Percentiles rank a stretch among this genome's conserved stretches.
These are phyloP conservation scores for Corvus hawaiiensis DNA, from an alignment of 2,113 vertebrate genomes.

Conservation along the genomic window DNA sequence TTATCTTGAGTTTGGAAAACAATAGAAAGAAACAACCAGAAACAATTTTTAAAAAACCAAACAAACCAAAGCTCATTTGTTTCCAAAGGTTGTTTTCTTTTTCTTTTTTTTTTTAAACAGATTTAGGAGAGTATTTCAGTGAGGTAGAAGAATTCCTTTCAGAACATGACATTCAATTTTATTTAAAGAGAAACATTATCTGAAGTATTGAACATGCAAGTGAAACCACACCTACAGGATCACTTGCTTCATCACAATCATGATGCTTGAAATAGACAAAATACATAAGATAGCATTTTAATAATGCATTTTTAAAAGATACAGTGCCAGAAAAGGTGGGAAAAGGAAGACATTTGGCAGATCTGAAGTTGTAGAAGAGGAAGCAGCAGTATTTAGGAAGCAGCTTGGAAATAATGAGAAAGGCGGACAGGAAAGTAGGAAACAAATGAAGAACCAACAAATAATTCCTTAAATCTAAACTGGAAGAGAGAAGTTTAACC, in stretches of 20 bases:
- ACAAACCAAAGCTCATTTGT: background rate
- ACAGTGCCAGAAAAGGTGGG: background rate
- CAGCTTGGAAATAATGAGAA: background rate
- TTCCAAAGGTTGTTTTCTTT: background rate
- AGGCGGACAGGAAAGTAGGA: background rate
- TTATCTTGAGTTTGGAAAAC: background rate
- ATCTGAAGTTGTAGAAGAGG: background rate
- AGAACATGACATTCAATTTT: background rate
- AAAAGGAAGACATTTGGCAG: background rate
- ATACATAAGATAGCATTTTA: background rate
- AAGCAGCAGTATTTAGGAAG: background rate
- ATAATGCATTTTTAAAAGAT: background rate
- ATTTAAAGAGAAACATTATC: background rate
- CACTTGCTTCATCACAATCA: background rate
- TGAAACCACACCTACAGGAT: background rate
- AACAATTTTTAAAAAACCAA: background rate
- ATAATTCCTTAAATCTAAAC: background rate
- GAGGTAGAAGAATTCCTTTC: slow-evolving; percentile 38
- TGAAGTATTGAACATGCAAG: background rate
- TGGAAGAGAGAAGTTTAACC: background rate
- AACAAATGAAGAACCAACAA: background rate
- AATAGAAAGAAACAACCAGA: background rate
- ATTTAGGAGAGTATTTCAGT: background rate
- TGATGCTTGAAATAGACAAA: background rate
- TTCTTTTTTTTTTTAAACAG: background rate